Evolutionary conservation across 2,888 invertebrate genomes (phyloP).

Genomic region (Geotrupes spiniger): DNA sequence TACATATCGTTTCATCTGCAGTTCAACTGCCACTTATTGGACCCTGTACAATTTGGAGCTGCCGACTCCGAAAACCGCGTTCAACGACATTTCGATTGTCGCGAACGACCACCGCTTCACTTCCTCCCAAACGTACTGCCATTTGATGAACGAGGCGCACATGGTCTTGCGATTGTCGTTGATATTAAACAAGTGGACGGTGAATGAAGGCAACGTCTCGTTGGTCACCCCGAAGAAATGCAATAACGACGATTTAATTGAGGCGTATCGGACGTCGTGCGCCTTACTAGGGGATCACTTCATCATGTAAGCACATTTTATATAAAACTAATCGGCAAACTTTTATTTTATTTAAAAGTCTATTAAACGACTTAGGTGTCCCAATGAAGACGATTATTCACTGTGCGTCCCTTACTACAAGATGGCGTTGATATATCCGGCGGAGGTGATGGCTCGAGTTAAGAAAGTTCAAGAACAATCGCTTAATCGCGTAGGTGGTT

Average conservation of each 20-base stretch:
- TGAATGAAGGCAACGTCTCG: slow-evolving; percentile 42
- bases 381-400: slow-evolving; percentile 39
- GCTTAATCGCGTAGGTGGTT: slow-evolving; percentile 38
- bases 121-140: slow-evolving; percentile 66
- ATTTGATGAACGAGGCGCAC: slow-evolving; percentile 71
- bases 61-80: slow-evolving; percentile 62
- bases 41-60: slow-evolving; percentile 71
- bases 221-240: slow-evolving; percentile 33
- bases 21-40: slow-evolving; percentile 55
- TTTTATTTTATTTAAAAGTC: too few relatives aligned
- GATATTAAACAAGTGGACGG: slow-evolving; percentile 44
- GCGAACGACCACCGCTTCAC: slow-evolving; percentile 63
- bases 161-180: slow-evolving; percentile 59
- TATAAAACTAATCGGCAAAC: background rate
- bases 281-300: slow-evolving; percentile 58
- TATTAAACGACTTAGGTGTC: too few relatives aligned
- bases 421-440: slow-evolving; percentile 54
- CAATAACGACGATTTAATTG: slow-evolving; percentile 47
- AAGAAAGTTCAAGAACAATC: slow-evolving; percentile 46
- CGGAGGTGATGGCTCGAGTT: slow-evolving; percentile 51
- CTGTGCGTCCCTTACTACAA: slow-evolving; percentile 56
- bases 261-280: slow-evolving; percentile 54
- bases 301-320: slow-evolving; percentile 46
- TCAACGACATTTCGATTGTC: slow-evolving; percentile 67
- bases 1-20: too few relatives aligned